Conservation (phyloP, 2,888 invertebrate species). For the Drosophila barbarae region DNA sequence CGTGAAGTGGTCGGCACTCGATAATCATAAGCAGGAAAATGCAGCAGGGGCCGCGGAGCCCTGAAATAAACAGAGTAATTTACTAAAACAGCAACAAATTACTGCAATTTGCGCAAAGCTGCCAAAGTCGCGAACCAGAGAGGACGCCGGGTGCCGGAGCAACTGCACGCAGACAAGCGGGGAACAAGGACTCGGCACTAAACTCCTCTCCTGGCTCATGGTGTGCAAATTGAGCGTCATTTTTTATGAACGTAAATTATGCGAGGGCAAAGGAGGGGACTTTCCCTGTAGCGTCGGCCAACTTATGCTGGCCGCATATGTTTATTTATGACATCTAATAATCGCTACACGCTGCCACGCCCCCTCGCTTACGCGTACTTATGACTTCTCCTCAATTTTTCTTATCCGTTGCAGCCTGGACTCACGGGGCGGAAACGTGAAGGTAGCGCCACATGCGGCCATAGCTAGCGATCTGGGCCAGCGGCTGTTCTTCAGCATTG, state of each 20-base stretch:
- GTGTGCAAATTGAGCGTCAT: constrained; percentile 66
- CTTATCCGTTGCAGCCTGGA: constrained; percentile 83
- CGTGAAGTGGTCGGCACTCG: constrained; percentile 58
- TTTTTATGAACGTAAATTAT: constrained; percentile 71
- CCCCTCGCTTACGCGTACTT: constrained; percentile 50
- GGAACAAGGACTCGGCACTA: constrained; percentile 22
- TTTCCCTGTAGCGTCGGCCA: constrained; percentile 28
- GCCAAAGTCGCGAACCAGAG: constrained; percentile 58
- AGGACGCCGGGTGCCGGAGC: constrained; percentile 17
- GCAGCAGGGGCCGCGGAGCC: constrained; percentile 36
- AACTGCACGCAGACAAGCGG: constrained; percentile 19
- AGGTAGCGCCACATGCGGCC: constrained; percentile 86
- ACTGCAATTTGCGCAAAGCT: constrained; percentile 73
- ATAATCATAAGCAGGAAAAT: constrained; percentile 66
- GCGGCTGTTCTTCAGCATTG: constrained; percentile 86
- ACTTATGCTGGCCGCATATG: constrained; percentile 68
- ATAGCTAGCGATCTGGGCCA: constrained; percentile 88
- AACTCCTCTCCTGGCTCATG: constrained; percentile 40
- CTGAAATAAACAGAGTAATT: constrained; percentile 75
- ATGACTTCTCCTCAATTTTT: constrained; percentile 2
- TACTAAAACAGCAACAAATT: constrained; percentile 75
- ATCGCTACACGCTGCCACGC: constrained; percentile 57
- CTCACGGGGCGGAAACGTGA: constrained; percentile 86
- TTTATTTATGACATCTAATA: constrained; percentile 72
- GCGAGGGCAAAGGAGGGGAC: constrained; percentile 33